Percentiles rank a stretch among this genome's conserved stretches.
Conservation (phyloP, 2,113 vertebrate species). For the Phainopepla nitens region DNA sequence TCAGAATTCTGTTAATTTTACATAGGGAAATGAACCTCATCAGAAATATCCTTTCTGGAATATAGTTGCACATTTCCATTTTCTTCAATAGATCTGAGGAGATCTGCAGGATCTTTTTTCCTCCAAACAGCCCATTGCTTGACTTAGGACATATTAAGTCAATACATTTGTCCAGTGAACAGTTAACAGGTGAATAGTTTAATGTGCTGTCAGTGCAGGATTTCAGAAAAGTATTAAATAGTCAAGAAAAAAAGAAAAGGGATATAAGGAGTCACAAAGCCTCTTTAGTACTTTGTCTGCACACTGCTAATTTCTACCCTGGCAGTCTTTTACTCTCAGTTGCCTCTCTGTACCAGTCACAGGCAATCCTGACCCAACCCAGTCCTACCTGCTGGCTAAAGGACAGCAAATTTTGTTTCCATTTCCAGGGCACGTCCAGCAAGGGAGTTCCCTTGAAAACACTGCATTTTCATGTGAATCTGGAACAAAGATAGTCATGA, state of each 20-base stretch:
- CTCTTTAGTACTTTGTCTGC: background rate
- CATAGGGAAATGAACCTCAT: background rate
- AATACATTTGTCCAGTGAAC: background rate
- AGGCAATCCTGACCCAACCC: background rate
- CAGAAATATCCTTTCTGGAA: background rate
- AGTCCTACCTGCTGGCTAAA: background rate
- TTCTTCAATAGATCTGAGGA: background rate
- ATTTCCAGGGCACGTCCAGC: background rate
- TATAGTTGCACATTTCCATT: background rate
- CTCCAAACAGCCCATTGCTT: background rate
- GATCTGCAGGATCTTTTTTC: background rate
- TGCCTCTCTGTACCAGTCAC: background rate
- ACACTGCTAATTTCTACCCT: background rate
- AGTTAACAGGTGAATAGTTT: background rate
- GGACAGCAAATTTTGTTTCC: background rate
- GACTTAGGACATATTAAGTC: background rate
- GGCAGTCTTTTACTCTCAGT: background rate
- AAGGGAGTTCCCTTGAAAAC: background rate
- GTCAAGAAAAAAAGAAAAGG: background rate
- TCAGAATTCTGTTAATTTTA: background rate
- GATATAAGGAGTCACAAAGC: background rate
- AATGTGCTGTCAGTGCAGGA: background rate
- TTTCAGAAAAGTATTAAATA: background rate
- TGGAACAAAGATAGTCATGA: background rate
- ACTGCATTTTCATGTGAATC: fast-evolving